Base-by-base conservation (phyloP, 1,140 invertebrate species). In the Apis dorsata region DNA sequence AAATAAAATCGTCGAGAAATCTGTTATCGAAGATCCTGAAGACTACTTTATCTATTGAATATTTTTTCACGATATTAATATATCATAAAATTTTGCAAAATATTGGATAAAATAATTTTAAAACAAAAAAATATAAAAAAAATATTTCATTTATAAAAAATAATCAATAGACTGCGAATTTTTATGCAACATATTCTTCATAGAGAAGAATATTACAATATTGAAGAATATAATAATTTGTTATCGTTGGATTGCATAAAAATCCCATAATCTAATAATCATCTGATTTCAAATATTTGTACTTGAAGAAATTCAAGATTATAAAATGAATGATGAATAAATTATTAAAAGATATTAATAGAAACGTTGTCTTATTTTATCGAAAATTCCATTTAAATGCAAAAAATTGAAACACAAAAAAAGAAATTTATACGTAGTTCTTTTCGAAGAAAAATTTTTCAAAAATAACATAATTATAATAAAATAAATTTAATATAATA, bases 1-100 rank as follows among this genome's bases (percentile, higher is more conserved):
- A 9, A 62, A 53, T n/a, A 21, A 77, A 77, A 77, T 77, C 15
- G 49, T 53, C 62, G 19, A 77, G 19, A 71, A 66, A 66, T n/a
- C 24, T 77, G 21, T 65, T n/a, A 78, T 69, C 19, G 34, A 19
- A 44, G 17, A 44, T 66, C 19, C 28, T 44, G 65, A 69, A 12
- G 49, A 71, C 55, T 79, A 44, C 57, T 59, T 57, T 71, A 66
- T 71, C 51, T 11, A 49, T 57, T 55, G 17, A 68, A 10, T 10
- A 24, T 59, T 8, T 3, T 44, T 24, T 57, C 10, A 21, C 34
- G 0, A 78, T 21, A 15, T 51, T 8, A 60, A n/a, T 24, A 62
- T 59, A n/a, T n/a, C 63, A 13, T 15, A 8, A 28, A 34, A 7
- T 60, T 51, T 63, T 28, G 28, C 0, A 44, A 51, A 15, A 76